Evolutionary conservation across 1,140 invertebrate genomes (phyloP), one percentile per base, ranked within the genome.

Genomic region (Papilio aristodemus): DNA sequence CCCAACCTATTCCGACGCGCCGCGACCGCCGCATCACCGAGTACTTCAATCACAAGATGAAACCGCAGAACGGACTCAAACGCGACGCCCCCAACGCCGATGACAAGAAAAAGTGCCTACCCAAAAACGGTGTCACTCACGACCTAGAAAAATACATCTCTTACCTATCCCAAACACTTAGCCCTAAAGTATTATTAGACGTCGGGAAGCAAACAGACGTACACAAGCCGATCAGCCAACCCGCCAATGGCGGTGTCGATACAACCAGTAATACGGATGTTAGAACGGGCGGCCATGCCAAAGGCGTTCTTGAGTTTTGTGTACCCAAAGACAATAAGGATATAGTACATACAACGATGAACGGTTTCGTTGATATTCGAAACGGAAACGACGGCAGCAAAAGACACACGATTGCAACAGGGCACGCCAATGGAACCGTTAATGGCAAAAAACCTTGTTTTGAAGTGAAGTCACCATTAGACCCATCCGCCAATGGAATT

Each of bases 21-120:
- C 90, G 85, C 57, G 85, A 85, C 60, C 87, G 85, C 73, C 85
- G 89, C 82, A 97, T 97, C 77, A 97, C 96, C 1, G 95, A 96
- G 77, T 97, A 95, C 82, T 97, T 96, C 77, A 96, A 95, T 77
- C 93, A 95, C 3, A 95, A 96, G 83, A 95, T 95, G 85, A 96
- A 96, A 85, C 93, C 95, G 9, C 93, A 94, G 76, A 93, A 91
- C 72, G 88, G 85, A 58, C 67, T 92, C 71, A 92, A 92, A 82
- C 78, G 87, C n/a, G 90, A 92, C 67, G 71, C 78, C 67, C 71
- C 39, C 66, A 84, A 80, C 69, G 84, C 83, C 73, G 87, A 89
- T 69, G 76, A 75, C 75, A 90, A 88, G 70, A 89, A 81, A 77
- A 88, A 87, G 83, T 90, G 87, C 80, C 82, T 86, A 67, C 81